Evolutionary conservation across 2,113 vertebrate genomes (phyloP).

Genomic region (Malaclemys terrapin): DNA sequence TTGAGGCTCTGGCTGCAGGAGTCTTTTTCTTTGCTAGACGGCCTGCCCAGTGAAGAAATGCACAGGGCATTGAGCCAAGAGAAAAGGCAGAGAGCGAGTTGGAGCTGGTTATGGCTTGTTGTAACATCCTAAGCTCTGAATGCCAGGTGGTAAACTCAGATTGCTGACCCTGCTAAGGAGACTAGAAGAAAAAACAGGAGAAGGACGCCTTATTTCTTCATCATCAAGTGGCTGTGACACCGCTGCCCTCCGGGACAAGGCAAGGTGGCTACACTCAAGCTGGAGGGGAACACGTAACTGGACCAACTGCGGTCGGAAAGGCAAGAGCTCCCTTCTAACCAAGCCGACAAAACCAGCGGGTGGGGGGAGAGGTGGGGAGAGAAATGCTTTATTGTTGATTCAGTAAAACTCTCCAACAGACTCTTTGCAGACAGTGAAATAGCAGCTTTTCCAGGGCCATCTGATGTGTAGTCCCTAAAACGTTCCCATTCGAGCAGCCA

Average conservation of each 20-base stretch:
- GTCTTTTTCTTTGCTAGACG: background rate
- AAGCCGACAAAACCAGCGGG: constrained; percentile 29
- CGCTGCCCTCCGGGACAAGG: background rate
- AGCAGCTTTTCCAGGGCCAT: constrained; percentile 34
- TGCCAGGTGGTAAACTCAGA: background rate
- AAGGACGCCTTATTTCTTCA: background rate
- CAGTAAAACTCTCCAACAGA: constrained; percentile 29
- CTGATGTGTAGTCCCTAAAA: constrained; percentile 16
- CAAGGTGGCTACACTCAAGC: background rate
- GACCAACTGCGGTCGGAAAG: background rate
- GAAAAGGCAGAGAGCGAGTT: background rate
- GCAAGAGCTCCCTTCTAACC: background rate
- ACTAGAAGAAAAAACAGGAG: background rate
- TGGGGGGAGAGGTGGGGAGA: background rate
- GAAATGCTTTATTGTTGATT: constrained; percentile 43
- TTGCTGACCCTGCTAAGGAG: background rate
- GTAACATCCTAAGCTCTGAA: background rate
- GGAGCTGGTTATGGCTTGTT: background rate
- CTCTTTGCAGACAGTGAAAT: constrained; percentile 14
- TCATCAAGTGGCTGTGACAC: background rate
- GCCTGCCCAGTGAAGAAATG: background rate
- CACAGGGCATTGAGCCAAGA: constrained; percentile 11
- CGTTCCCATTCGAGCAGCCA: constrained; percentile 23
- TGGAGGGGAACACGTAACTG: background rate
- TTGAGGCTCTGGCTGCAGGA: background rate